phyloP scores from a whole-genome alignment of 2,113 vertebrate species.

The Crotalus horridus region DNA sequence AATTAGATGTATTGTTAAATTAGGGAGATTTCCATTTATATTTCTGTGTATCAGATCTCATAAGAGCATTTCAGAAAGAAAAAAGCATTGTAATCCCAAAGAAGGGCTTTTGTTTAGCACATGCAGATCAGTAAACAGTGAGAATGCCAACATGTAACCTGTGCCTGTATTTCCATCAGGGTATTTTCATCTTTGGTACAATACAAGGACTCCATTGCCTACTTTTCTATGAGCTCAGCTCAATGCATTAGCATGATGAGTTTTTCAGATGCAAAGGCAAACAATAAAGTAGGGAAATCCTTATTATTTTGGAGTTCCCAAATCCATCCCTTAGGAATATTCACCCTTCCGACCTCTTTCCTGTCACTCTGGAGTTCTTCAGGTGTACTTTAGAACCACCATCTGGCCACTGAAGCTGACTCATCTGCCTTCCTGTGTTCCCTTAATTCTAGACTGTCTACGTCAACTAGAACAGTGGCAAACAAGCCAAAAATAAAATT shows the following conservation, averaged over 20 bases:
- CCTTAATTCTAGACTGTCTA: constrained; percentile 30
- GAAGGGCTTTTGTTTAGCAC: not conserved
- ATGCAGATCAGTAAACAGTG: not conserved
- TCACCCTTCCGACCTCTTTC: constrained; percentile 48
- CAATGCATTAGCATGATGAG: constrained; percentile 45
- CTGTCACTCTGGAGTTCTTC: constrained; percentile 43
- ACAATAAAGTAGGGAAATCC: constrained; percentile 65
- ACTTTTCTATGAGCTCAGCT: constrained; percentile 53
- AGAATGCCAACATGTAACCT: not conserved
- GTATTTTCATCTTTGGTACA: not conserved
- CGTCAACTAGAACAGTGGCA: constrained; percentile 41
- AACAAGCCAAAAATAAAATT: constrained; percentile 37
- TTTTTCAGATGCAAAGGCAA: constrained; percentile 50
- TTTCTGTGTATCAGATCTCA: not conserved
- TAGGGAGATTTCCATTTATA: not conserved
- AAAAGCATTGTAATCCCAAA: not conserved
- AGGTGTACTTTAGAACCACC: constrained; percentile 56
- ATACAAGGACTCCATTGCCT: not conserved
- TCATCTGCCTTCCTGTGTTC: constrained; percentile 50
- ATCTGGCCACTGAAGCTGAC: constrained; percentile 58
- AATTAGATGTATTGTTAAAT: not conserved
- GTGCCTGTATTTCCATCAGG: not conserved
- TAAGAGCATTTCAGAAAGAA: not conserved
- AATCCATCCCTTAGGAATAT: constrained; percentile 27
- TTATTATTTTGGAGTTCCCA: constrained; percentile 36